A percentile compares a stretch with the other conserved stretches of the same genome.
Conservation (phyloP, 2,888 invertebrate species). For the Gastrophysa polygoni region DNA sequence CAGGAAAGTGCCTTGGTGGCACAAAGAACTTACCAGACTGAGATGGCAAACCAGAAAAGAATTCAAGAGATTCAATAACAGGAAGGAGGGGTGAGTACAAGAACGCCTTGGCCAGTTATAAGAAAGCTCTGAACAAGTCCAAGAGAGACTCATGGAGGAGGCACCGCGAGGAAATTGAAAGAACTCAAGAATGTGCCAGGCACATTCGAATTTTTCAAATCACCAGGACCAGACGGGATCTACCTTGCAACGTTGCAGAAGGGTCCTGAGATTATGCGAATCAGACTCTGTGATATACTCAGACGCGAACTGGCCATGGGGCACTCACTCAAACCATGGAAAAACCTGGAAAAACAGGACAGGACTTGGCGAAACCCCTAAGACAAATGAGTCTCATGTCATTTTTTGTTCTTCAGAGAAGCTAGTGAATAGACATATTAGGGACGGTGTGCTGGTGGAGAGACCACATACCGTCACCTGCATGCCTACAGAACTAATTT, state of each 20-base stretch:
- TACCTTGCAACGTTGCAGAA: neutral
- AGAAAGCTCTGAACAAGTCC: too few relatives aligned
- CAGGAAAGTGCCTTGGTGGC: too few relatives aligned
- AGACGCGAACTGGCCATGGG: neutral
- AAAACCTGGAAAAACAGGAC: neutral
- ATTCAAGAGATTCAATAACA: too few relatives aligned
- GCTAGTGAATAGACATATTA: neutral
- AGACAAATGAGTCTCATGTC: neutral
- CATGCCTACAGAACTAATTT: neutral
- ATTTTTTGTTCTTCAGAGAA: neutral
- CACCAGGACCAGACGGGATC: slow-evolving; percentile 3
- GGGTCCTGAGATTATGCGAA: neutral
- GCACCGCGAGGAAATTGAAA: too few relatives aligned
- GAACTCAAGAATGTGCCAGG: too few relatives aligned
- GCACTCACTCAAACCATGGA: neutral
- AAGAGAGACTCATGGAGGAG: too few relatives aligned
- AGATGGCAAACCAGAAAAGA: too few relatives aligned
- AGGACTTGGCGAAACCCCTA: neutral
- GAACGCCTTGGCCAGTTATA: too few relatives aligned
- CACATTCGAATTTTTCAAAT: slow-evolving; percentile 3
- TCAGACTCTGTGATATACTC: neutral
- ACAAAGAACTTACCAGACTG: too few relatives aligned
- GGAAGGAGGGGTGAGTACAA: too few relatives aligned
- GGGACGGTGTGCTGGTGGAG: neutral
- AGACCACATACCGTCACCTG: neutral